Percentiles rank a stretch among this genome's conserved stretches.
Conservation (phyloP, 64 coral and sea anemone genomes). For the Catalaphyllia jardinei region DNA sequence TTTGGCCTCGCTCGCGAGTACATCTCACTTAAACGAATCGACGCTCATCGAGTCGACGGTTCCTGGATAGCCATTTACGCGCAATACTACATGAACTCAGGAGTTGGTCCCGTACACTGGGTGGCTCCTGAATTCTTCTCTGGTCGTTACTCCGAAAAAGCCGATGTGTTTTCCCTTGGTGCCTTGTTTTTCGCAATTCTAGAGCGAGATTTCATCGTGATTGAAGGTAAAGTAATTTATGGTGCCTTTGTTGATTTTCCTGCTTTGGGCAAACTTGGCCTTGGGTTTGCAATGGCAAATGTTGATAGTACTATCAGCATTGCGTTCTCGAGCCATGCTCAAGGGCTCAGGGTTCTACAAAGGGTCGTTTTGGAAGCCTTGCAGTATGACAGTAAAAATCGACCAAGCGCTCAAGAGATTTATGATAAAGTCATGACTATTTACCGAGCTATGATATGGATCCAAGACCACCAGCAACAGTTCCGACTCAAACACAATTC, state of each 20-base stretch:
- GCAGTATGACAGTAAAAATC: constrained; percentile 1
- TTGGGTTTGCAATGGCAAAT: constrained; percentile 43
- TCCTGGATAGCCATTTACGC: background rate
- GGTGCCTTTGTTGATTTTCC: constrained; percentile 13
- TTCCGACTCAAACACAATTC: too few species aligned
- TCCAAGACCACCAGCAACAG: too few species aligned
- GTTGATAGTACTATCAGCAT: background rate
- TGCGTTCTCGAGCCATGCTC: background rate
- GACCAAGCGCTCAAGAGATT: background rate
- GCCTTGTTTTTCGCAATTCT: constrained; percentile 43
- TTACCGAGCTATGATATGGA: background rate
- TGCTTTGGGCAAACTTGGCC: constrained; percentile 28
- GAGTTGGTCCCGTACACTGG: too few species aligned
- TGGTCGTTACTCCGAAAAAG: constrained; percentile 56
- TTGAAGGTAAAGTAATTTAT: constrained; percentile 50
- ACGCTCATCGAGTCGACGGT: background rate
- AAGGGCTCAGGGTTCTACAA: constrained; percentile 35
- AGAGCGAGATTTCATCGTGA: background rate
- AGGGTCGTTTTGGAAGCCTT: constrained; percentile 26
- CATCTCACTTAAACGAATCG: background rate
- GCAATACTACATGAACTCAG: constrained; percentile 31
- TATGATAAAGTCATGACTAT: background rate
- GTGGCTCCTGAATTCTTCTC: constrained; percentile 23
- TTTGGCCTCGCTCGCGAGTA: background rate
- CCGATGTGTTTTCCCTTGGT: constrained; percentile 57